Conservation (phyloP, 2,113 vertebrate genomes). For the Pogona vitticeps region DNA sequence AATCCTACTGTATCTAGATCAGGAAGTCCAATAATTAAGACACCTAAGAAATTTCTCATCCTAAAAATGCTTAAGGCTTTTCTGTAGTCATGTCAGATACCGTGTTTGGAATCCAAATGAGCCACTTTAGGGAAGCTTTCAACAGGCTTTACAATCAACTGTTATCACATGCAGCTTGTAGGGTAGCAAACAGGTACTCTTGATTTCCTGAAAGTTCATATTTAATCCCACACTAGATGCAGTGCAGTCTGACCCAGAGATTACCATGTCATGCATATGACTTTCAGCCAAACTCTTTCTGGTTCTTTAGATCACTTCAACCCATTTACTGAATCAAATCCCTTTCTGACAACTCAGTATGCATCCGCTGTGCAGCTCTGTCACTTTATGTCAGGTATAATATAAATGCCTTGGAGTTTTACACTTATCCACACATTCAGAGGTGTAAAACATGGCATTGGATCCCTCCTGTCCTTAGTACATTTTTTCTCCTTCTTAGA, state of each 20-base stretch:
- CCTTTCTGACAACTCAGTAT: conserved; percentile 84
- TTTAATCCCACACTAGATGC: neutral
- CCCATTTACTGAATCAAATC: conserved; percentile 87
- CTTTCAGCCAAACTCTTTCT: conserved; percentile 71
- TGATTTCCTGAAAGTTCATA: neutral
- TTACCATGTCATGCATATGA: neutral
- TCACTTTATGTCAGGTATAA: conserved; percentile 86
- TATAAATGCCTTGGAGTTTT: conserved; percentile 65
- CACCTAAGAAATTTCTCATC: no score
- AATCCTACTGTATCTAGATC: no score
- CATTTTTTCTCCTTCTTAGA: conserved; percentile 38
- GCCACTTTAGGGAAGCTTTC: no score
- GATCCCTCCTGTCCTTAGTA: conserved; percentile 21
- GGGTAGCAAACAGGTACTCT: neutral
- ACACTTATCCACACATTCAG: neutral
- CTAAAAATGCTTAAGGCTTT: neutral
- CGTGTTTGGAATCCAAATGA: neutral
- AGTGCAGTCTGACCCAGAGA: neutral
- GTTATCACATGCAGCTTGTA: neutral
- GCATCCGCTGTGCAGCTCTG: conserved; percentile 86
- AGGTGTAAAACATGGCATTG: conserved; percentile 67
- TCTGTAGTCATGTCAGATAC: neutral
- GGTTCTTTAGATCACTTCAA: conserved; percentile 89
- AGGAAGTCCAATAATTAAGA: no score
- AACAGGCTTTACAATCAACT: no score